Evolutionary conservation across 2,888 invertebrate genomes (phyloP), one percentile per base, ranked within the genome.

Genomic region (Acleris cristana): DNA sequence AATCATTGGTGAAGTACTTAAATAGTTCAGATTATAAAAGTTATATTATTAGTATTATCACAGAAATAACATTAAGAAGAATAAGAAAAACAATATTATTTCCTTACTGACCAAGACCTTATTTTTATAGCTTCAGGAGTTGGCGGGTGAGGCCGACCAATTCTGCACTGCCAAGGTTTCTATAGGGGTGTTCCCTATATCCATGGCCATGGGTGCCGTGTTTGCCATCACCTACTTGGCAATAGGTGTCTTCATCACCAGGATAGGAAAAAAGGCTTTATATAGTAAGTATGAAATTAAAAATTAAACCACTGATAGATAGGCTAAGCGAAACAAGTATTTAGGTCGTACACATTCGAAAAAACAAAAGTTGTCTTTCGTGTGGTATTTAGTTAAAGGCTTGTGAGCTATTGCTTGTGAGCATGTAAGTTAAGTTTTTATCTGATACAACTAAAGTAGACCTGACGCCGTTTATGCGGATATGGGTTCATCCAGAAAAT

Each of bases 161-260:
- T 48, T 34, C 1, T 91, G 91, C 63, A 75, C 80, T 8, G 73
- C 84, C 0, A 83, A 86, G 2, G 86, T 92, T 21, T 87, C 90
- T 0, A 83, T 88, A 5, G 83, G 81, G 0, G 88, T 92, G 70
- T 92, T 92, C 71, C 90, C 92, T 0, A 90, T 92, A n/a, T 91
- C 92, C 0, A 92, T 92, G 90, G 84, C 82, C 0, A 92, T 92
- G 92, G 92, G 92, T 0, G 86, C 84, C 0, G 86, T 90, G 16
- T 92, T 92, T 69, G 92, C 92, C 0, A 72, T 90, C 71, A 90
- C 86, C 0, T 92, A 91, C 68, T 74, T 92, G n/a, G 88, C 90
- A 0, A 92, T 92, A 2, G 92, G 92, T 0, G 76, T 90, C 56
- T 83, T 89, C 59, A 92, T 92, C 71, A 86, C 88, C 63, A 88